Conservation (phyloP, 2,797 vertebrate genomes). For the Acanthurus leucopareius region DNA sequence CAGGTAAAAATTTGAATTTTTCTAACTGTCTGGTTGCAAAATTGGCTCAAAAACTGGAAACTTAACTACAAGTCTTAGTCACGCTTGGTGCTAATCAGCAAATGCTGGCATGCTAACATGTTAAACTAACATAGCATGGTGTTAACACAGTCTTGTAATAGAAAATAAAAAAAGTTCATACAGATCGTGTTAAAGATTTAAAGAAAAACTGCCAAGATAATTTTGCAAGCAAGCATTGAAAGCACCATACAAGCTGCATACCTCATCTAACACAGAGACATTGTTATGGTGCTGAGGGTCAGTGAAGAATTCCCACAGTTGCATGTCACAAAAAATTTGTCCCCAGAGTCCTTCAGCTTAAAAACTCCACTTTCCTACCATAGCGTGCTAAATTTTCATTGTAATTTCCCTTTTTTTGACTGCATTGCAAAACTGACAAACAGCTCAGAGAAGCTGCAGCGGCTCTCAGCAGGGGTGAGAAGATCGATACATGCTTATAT, state of each 20-base stretch:
- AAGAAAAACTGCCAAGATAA: background rate
- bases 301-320: slow-evolving; percentile 22
- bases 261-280: slow-evolving; percentile 20
- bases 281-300: slow-evolving; percentile 22
- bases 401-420: background rate
- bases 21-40: background rate
- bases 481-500: slow-evolving; percentile 13
- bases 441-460: slow-evolving; percentile 21
- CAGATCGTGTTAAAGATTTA: too few relatives aligned
- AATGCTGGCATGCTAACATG: background rate
- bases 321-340: background rate
- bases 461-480: slow-evolving; percentile 31
- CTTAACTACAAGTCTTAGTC: background rate
- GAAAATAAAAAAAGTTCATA: too few relatives aligned
- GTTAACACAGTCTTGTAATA: background rate
- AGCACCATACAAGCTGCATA: background rate
- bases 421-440: slow-evolving; percentile 18
- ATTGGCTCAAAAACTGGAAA: background rate
- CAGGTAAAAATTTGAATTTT: background rate
- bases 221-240: background rate
- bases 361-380: background rate
- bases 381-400: slow-evolving; percentile 33
- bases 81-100: background rate
- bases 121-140: background rate
- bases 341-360: background rate